These are phyloP conservation scores for Nothoprocta perdicaria DNA, from an alignment of 2,113 vertebrate genomes.

Conservation along the genomic window DNA sequence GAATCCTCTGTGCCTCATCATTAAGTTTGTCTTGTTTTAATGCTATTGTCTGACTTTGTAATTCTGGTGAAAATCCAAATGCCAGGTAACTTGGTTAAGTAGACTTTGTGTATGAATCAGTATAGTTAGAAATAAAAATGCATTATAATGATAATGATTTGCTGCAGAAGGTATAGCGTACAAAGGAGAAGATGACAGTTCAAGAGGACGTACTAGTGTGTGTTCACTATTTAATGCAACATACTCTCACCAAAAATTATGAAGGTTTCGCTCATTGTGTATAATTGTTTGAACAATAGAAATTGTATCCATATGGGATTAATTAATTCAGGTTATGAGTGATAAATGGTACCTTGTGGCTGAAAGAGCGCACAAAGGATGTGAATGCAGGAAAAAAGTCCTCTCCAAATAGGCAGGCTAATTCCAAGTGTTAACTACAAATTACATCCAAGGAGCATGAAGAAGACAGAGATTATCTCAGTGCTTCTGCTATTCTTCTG, in stretches of 20 bases:
- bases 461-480: background rate
- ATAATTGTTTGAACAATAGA: background rate
- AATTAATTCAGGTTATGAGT: background rate
- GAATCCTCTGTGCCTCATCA: background rate
- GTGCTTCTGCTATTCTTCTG: background rate
- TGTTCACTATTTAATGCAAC: background rate
- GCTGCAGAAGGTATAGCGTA: background rate
- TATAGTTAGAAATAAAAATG: background rate
- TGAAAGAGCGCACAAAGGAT: background rate
- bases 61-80: background rate
- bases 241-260: background rate
- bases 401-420: background rate
- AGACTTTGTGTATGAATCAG: background rate
- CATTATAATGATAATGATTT: background rate
- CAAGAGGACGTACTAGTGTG: background rate
- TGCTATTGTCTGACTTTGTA: background rate
- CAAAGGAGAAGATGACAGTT: background rate
- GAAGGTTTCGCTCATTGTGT: background rate
- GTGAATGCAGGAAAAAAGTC: background rate
- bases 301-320: background rate
- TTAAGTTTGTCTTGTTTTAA: background rate
- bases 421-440: background rate
- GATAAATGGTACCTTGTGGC: background rate
- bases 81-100: background rate
- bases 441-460: background rate